Evolutionary conservation across 2,888 invertebrate genomes (phyloP).

Genomic region (Hololepta plana): DNA sequence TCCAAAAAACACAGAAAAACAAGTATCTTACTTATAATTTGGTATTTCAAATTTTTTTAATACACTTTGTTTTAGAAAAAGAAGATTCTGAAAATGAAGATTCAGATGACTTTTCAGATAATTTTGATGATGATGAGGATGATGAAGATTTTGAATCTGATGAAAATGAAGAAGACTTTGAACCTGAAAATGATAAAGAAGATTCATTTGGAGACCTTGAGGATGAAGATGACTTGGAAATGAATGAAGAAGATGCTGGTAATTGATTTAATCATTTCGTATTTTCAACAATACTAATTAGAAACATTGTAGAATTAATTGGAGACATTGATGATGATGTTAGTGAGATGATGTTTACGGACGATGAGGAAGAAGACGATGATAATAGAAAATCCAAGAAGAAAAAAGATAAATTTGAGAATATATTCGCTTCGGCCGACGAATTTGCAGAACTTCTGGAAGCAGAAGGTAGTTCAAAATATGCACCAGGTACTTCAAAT

Average conservation of each 20-base stretch:
- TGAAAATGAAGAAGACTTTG: slow-evolving; percentile 13
- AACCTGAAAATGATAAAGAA: slow-evolving; percentile 12
- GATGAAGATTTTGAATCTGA: slow-evolving; percentile 13
- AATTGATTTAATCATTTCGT: slow-evolving; percentile 6
- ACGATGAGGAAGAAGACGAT: slow-evolving; percentile 17
- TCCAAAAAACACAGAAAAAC: slow-evolving; percentile 10
- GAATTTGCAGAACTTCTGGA: slow-evolving; percentile 79
- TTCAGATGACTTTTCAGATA: slow-evolving; percentile 29
- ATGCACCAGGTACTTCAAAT: slow-evolving; percentile 43
- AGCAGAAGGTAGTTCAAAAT: slow-evolving; percentile 48
- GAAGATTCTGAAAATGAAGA: slow-evolving; percentile 14
- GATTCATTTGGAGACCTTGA: slow-evolving; percentile 12
- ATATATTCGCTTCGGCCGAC: slow-evolving; percentile 66
- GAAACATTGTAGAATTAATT: slow-evolving; percentile 15
- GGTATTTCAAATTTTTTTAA: slow-evolving; percentile 5
- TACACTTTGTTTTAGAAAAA: slow-evolving; percentile 10
- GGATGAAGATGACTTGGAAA: slow-evolving; percentile 20
- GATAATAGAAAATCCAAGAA: slow-evolving; percentile 11
- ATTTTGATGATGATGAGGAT: slow-evolving; percentile 26
- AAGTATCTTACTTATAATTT: background rate
- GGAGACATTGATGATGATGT: slow-evolving; percentile 20
- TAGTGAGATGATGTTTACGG: slow-evolving; percentile 25
- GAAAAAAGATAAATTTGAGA: slow-evolving; percentile 26
- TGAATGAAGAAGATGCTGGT: slow-evolving; percentile 26
- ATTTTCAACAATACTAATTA: slow-evolving; percentile 7